Base-by-base conservation (phyloP, 2,888 invertebrate species). In the Limnephilus auricula region DNA sequence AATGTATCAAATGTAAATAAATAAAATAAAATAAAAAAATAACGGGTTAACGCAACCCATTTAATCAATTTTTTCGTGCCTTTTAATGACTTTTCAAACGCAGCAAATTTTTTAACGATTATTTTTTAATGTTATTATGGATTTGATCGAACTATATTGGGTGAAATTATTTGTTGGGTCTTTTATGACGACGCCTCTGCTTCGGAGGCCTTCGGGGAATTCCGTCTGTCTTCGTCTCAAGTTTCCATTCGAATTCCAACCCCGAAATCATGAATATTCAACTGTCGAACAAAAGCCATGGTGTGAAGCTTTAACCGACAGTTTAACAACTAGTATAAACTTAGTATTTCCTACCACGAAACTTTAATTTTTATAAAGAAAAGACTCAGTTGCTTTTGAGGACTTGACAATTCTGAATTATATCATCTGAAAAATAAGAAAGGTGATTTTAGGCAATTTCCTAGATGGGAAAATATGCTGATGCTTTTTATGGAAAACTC, bases 211-310 rank as follows among this genome's bases (percentile, higher is more conserved):
- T n/a, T 88, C 79, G 79, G 65, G 78, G 78, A 78, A 34, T 88
- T 88, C 87, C 87, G 79, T 10, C 9, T 10, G 10, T n/a, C 87
- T 32, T 88, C 87, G 37, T 88, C 15, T 88, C 37, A 79, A 79
- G 79, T 88, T 50, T 78, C 37, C 31, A 12, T 32, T 50, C 45
- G 15, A 34, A 34, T 78, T 25, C 79, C 34, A 13, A 34, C 79
- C 79, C 87, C n/a, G 79, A 78, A 88, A 88, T 37, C 79, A 88
- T 79, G 78, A 88, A 88, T 88, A 88, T 88, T 79, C 79, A n/a
- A 4, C 12, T 34, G n/a, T 25, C 31, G 79, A 37, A 88, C 37
- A 79, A 79, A 79, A 88, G 78, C 78, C 31, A 18, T 1, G 87
- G 32, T 9, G 10, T 25, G 87, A 37, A 5, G 0, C 18, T 65